Conservation (phyloP, 2,113 vertebrate genomes). For the Bubo scandiacus region DNA sequence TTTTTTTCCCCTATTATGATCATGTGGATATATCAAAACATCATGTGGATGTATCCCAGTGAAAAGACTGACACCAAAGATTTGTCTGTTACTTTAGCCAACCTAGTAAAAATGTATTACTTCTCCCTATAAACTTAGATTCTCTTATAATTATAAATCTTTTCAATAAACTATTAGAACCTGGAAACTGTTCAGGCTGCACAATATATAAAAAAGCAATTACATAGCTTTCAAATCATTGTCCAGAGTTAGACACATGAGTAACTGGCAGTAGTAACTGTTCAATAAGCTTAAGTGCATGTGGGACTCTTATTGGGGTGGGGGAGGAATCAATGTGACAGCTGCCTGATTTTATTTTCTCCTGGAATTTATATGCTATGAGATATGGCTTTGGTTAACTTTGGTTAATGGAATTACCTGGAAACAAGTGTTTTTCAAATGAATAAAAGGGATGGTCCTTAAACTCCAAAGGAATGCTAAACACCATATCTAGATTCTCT, state of each 20-base stretch:
- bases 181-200: not conserved
- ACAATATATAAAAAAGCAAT: conserved; percentile 48
- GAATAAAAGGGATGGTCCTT: not conserved
- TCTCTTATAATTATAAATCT: not conserved
- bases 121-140: not conserved
- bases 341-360: not conserved
- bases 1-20: not conserved
- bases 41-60: not conserved
- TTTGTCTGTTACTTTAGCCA: not conserved
- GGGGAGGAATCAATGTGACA: not conserved
- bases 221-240: conserved; percentile 13
- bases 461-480: not conserved
- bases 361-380: not conserved
- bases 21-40: not conserved
- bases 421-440: not conserved
- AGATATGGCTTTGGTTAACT: not conserved
- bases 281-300: conserved; percentile 14
- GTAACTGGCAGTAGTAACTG: not conserved
- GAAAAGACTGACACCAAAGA: not conserved
- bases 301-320: not conserved
- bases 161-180: not conserved
- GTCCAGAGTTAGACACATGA: not conserved
- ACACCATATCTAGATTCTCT: not conserved
- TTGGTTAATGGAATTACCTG: not conserved
- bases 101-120: not conserved